Evolutionary conservation across 2,797 vertebrate species (phyloP).

Genomic region (Aldrovandia affinis): DNA sequence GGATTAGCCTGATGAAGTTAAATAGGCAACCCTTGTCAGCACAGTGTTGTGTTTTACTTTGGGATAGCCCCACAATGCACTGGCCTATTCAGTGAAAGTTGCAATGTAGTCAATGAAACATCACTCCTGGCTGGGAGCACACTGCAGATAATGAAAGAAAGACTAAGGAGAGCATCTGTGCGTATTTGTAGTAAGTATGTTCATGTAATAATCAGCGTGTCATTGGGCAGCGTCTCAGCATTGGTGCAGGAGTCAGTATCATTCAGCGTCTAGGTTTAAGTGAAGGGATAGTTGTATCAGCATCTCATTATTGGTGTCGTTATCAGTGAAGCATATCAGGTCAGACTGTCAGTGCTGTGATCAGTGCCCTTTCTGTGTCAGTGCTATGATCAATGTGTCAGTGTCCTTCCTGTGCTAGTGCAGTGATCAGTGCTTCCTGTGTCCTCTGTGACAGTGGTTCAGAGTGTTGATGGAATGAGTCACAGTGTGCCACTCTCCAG

Average conservation of each 20-base stretch:
- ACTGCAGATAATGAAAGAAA: neutral
- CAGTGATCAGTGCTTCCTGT: neutral
- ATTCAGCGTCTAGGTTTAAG: too few relatives aligned
- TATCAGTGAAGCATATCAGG: neutral
- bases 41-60: neutral
- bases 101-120: neutral
- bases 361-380: neutral
- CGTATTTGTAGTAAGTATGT: neutral
- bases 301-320: neutral
- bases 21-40: neutral
- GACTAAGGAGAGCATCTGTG: neutral
- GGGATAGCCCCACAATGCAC: neutral
- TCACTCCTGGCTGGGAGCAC: too few relatives aligned
- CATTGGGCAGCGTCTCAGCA: neutral
- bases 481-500: slow-evolving; percentile 48
- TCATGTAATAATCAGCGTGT: neutral
- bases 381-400: neutral
- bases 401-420: neutral
- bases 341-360: neutral
- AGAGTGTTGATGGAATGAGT: slow-evolving; percentile 21
- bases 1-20: neutral
- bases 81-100: neutral
- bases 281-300: neutral
- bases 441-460: neutral
- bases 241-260: neutral